Evolutionary conservation across 1,140 invertebrate genomes (phyloP), one percentile per base, ranked within the genome.

Genomic region (Arion vulgaris): DNA sequence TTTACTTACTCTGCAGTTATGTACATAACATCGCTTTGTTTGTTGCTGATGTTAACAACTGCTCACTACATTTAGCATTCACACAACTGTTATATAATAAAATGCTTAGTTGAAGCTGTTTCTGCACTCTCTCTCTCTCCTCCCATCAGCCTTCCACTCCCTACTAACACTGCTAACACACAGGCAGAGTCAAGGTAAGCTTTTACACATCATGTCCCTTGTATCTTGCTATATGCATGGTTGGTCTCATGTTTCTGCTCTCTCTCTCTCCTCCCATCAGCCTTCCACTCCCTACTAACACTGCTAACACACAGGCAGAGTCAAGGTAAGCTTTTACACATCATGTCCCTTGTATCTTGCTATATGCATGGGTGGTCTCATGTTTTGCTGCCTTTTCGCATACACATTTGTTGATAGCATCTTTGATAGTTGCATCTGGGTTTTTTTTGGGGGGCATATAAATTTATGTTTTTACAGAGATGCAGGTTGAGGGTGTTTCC

Each of bases 241-340:
- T 66, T 49, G 45, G 32, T 32, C 1, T 9, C 62, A 66, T 34
- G n/a, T 57, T 57, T 57, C n/a, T n/a, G n/a, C n/a, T n/a, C n/a
- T n/a, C n/a, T 66, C 62, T 66, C 17, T 66, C 62, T 66, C 28
- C 39, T n/a, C 1, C 62, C 38, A 0, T 71, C 78, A 80, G 78
- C 78, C 78, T 80, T 36, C 78, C 78, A 36, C 78, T 71, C 68
- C 26, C 32, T 78, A 62, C 66, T 71, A 80, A 80, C 66, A 41
- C n/a, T 41, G 38, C 78, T 23, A 80, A 36, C 66, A 34, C 13
- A 32, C 34, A 41, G 66, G 13, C 51, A 38, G 68, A 71, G 15
- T 26, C 36, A 4, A 80, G 78, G 78, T 80, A 80, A 80, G 78
- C 45, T 11, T n/a, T 49, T 32, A n/a, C 71, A 26, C 36, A 38